A percentile compares a stretch with the other conserved stretches of the same genome.
phyloP scores from a whole-genome alignment of 2,113 vertebrate species.

The Okapia johnstoni region DNA sequence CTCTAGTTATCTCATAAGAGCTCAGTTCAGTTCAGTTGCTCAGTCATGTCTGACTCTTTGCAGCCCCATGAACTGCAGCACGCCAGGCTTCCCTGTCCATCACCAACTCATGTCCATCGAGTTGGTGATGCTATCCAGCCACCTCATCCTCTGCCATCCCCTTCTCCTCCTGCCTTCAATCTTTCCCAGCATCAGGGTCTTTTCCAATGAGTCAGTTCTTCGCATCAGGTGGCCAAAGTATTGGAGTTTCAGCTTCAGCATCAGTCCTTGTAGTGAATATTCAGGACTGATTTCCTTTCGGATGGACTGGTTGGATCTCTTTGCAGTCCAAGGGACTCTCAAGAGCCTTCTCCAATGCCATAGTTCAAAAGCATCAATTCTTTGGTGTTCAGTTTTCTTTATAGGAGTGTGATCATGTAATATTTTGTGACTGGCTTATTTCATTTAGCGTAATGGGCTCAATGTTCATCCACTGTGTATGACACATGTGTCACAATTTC shows the following conservation, averaged over 20 bases:
- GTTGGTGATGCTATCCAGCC: background rate
- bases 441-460: background rate
- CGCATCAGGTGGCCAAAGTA: background rate
- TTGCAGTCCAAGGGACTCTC: background rate
- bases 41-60: background rate
- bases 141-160: background rate
- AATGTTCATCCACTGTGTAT: background rate
- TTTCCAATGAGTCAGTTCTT: background rate
- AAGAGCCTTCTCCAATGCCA: background rate
- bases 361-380: background rate
- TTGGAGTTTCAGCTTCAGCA: background rate
- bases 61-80: background rate
- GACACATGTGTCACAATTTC: background rate
- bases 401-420: background rate
- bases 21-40: background rate
- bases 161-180: background rate
- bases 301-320: background rate
- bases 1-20: background rate
- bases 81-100: background rate
- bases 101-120: background rate
- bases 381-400: background rate
- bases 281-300: background rate
- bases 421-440: background rate
- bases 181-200: background rate
- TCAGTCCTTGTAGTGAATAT: background rate